Conservation (phyloP, 1,140 invertebrate genomes). For the Sinonovacula constricta region DNA sequence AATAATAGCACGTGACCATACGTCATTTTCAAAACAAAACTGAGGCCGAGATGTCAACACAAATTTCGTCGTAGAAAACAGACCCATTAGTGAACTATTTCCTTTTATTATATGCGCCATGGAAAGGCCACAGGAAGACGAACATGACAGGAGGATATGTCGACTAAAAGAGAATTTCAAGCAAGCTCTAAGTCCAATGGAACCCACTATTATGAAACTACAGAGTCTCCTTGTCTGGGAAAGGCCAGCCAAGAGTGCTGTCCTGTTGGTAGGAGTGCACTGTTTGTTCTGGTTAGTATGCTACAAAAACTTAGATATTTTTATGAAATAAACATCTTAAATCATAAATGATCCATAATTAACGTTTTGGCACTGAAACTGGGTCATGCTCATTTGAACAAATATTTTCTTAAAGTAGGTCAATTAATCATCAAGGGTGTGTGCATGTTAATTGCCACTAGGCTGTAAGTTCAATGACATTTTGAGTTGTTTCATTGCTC, state of each 20-base stretch:
- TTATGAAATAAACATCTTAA: too few species aligned
- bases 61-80: too few species aligned
- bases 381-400: too few species aligned
- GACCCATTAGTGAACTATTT: too few species aligned
- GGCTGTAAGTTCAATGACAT: too few species aligned
- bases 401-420: too few species aligned
- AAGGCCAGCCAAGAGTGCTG: slow-evolving; percentile 52
- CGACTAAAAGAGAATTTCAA: slow-evolving; percentile 45
- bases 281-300: slow-evolving; percentile 61
- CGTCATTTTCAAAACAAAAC: neutral
- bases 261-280: slow-evolving; percentile 50
- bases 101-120: neutral
- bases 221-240: slow-evolving; percentile 66
- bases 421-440: too few species aligned
- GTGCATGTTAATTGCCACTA: too few species aligned
- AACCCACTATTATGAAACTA: slow-evolving; percentile 56
- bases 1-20: neutral
- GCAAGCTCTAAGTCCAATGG: slow-evolving; percentile 51
- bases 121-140: slow-evolving; percentile 1
- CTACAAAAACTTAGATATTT: too few species aligned
- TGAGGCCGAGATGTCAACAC: neutral
- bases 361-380: too few species aligned
- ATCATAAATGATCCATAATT: too few species aligned
- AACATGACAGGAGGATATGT: slow-evolving; percentile 6
- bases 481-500: too few species aligned